These are phyloP conservation scores for Ophiodon elongatus DNA, from an alignment of 2,113 vertebrate species.

Conservation along the genomic window DNA sequence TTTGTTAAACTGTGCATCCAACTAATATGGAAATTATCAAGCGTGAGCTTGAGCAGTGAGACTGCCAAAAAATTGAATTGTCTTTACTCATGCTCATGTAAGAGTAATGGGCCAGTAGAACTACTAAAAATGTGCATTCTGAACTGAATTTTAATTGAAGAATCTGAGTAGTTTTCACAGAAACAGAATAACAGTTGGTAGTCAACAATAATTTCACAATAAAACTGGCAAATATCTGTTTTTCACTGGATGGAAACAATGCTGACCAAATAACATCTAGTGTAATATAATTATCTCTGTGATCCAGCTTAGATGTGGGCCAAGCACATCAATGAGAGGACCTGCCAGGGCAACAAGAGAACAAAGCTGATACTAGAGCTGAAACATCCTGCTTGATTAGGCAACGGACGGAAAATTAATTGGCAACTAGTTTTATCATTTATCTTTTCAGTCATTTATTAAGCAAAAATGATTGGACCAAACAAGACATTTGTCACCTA, in stretches of 20 bases:
- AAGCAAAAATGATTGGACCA: background rate
- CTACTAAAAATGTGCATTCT: slow-evolving; percentile 35
- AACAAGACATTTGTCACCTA: background rate
- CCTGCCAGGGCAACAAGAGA: background rate
- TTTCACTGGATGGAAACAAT: background rate
- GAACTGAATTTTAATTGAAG: slow-evolving; percentile 26
- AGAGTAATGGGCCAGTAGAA: slow-evolving; percentile 18
- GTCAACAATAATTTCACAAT: slow-evolving; percentile 5
- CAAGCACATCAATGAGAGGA: background rate
- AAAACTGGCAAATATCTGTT: background rate
- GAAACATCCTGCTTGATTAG: slow-evolving; percentile 7
- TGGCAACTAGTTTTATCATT: background rate
- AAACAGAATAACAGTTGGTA: background rate
- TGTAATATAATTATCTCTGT: background rate
- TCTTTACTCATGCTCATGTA: slow-evolving; percentile 34
- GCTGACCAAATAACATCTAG: background rate
- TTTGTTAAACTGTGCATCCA: slow-evolving; percentile 22
- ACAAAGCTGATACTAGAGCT: background rate
- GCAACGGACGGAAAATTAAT: background rate
- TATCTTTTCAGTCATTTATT: background rate
- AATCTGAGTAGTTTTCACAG: slow-evolving; percentile 3
- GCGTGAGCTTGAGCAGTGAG: slow-evolving; percentile 27
- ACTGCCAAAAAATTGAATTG: slow-evolving; percentile 17
- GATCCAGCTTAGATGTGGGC: slow-evolving; percentile 4
- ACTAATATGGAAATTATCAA: slow-evolving; percentile 39